These are phyloP conservation scores for Thryonomys swinderianus DNA, from an alignment of 2,113 vertebrate genomes.

Conservation along the genomic window DNA sequence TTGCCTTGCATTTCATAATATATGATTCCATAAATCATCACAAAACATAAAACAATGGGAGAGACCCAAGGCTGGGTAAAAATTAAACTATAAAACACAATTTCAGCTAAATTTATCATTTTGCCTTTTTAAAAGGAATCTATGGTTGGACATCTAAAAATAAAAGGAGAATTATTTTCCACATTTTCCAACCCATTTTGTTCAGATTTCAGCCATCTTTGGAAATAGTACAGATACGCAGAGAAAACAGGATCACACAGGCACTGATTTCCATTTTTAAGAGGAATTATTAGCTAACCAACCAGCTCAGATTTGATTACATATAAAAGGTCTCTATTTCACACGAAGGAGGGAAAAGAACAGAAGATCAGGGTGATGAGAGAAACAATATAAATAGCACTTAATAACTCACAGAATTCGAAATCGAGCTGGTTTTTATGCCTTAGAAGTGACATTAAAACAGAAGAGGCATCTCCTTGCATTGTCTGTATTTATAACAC, in stretches of 20 bases:
- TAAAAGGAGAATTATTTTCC: slow-evolving; percentile 30
- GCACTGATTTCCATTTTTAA: slow-evolving; percentile 73
- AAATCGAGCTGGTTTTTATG: slow-evolving; percentile 55
- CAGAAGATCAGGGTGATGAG: not conserved
- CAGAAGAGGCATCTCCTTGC: not conserved
- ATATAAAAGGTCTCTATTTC: slow-evolving; percentile 67
- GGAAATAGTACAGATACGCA: slow-evolving; percentile 11
- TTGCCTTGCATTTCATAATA: slow-evolving; percentile 77
- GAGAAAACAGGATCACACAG: slow-evolving; percentile 29
- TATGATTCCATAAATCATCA: slow-evolving; percentile 83
- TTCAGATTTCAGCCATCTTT: slow-evolving; percentile 74
- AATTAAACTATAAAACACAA: slow-evolving; percentile 85
- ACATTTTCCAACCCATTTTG: slow-evolving; percentile 42
- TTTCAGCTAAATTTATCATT: slow-evolving; percentile 63
- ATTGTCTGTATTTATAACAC: slow-evolving; percentile 39
- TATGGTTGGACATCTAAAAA: slow-evolving; percentile 68
- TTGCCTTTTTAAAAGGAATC: slow-evolving; percentile 69
- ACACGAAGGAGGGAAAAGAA: slow-evolving; percentile 16
- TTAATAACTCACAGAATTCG: slow-evolving; percentile 64
- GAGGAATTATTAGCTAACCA: slow-evolving; percentile 75
- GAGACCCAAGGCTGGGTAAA: slow-evolving; percentile 68
- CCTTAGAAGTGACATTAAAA: slow-evolving; percentile 34
- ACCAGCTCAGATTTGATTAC: slow-evolving; percentile 75
- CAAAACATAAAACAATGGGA: slow-evolving; percentile 77
- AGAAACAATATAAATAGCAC: slow-evolving; percentile 64